Evolutionary conservation across 2,888 invertebrate species (phyloP), one percentile per base, ranked within the genome.

Genomic region (Catocala fraxini): DNA sequence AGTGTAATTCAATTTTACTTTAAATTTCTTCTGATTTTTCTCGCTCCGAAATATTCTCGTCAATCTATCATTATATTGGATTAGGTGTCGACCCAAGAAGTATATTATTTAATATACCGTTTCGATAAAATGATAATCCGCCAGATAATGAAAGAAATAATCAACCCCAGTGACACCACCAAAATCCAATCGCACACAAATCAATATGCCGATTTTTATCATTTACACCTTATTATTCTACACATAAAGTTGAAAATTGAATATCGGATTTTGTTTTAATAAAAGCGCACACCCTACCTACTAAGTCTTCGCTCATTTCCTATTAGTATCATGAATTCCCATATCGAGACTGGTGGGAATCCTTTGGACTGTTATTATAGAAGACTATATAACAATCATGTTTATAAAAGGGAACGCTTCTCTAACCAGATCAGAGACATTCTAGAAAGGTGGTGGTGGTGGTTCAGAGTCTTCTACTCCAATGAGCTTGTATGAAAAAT

Each of bases 221-320:
- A 39, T 39, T 57, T 41, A 45, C 41, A 56, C 54, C 64, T 46
- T 65, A 59, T 41, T 0, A 1, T 10, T 34, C 0, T 3, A 11
- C 7, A 6, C 9, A 33, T 61, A 64, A 46, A 48, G 59, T 57
- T 9, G 33, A 7, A 43, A 70, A 33, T 73, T 25, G 45, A 6
- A 6, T 1, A 51, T 43, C 9, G n/a, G 33, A 13, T 9, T 47
- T 65, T 54, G 35, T 57, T 65, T 72, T 71, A 71, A 72, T 71
- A 72, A 59, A 72, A 59, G 61, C 72, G 71, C 65, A 72, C 61
- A 48, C 48, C 42, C 59, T 9, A 53, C 63, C 59, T 39, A 46
- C 49, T 55, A 63, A 51, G 70, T 73, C 70, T 72, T 74, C 63
- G 61, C 57, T 72, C 66, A 72, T 67, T 71, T 67, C 70, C 58